phyloP scores from a whole-genome alignment of 1,140 invertebrate species.

The Drosophila triauraria region DNA sequence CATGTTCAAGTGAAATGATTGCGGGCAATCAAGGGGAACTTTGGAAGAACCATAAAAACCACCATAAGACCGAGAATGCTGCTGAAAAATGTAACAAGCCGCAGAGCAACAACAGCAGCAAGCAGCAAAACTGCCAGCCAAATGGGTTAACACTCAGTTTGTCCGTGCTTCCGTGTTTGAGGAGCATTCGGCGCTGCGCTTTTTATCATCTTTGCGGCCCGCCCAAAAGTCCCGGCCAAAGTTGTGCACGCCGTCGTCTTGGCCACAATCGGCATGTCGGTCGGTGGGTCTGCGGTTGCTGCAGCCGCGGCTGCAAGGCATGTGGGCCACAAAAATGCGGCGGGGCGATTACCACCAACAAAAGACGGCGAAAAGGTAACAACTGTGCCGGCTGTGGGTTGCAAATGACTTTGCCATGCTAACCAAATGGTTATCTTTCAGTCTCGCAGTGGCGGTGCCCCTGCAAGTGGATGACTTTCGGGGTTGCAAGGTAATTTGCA shows the following conservation, averaged over 20 bases:
- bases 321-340: constrained; percentile 70
- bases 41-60: constrained; percentile 11
- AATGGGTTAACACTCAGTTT: constrained; percentile 40
- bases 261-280: constrained; percentile 76
- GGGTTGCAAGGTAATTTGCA: constrained; percentile 31
- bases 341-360: constrained; percentile 57
- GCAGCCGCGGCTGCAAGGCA: constrained; percentile 34
- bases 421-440: constrained; percentile 52
- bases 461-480: constrained; percentile 32
- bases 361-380: constrained; percentile 34
- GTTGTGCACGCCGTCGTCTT: constrained; percentile 33
- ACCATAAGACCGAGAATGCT: constrained; percentile 17
- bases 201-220: constrained; percentile 48
- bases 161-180: constrained; percentile 14
- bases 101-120: constrained; percentile 20
- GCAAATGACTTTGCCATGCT: constrained; percentile 37
- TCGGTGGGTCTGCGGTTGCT: constrained; percentile 39
- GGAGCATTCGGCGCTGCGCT: constrained; percentile 51
- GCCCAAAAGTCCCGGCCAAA: constrained; percentile 35
- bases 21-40: constrained; percentile 38
- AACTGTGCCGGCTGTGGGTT: constrained; percentile 7
- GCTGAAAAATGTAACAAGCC: constrained; percentile 54
- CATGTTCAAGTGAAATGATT: constrained; percentile 39
- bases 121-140: constrained; percentile 23
- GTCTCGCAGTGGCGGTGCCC: constrained; percentile 36